Evolutionary conservation across 2,888 invertebrate genomes (phyloP).

Genomic region (Microctonus brassicae): DNA sequence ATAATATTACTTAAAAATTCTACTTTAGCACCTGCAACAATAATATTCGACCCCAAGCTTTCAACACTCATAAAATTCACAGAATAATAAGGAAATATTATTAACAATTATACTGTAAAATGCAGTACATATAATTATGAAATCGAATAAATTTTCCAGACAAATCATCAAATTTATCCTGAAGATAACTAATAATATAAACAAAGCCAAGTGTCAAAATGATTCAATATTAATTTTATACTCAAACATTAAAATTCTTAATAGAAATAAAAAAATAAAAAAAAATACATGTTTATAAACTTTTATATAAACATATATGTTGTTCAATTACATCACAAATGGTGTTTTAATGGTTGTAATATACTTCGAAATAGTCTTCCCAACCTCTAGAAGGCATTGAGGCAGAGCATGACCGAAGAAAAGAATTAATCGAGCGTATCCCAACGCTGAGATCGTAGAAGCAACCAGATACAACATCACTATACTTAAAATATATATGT

Average conservation of each 20-base stretch:
- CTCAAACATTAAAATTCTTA: neutral
- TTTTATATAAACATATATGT: neutral
- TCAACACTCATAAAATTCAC: neutral
- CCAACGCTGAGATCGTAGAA: conserved; percentile 22
- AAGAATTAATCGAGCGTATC: conserved; percentile 38
- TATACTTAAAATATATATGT: neutral
- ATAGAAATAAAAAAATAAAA: neutral
- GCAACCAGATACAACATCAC: conserved; percentile 23
- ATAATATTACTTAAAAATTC: conserved; percentile 27
- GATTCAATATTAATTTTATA: too few species aligned
- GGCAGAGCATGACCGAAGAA: conserved; percentile 31
- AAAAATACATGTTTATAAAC: neutral
- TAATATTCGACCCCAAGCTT: neutral
- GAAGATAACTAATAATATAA: neutral
- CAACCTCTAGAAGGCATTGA: conserved; percentile 9
- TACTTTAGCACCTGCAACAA: conserved; percentile 7
- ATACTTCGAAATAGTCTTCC: conserved; percentile 13
- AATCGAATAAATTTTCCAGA: too few species aligned
- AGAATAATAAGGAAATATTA: neutral
- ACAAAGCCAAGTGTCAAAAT: neutral
- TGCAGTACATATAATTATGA: too few species aligned
- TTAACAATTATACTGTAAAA: neutral
- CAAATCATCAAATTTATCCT: neutral
- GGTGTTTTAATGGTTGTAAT: conserved; percentile 11
- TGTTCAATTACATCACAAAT: conserved; percentile 18